Base-by-base conservation (phyloP, 2,888 invertebrate species). In the Agapostemon virescens region DNA sequence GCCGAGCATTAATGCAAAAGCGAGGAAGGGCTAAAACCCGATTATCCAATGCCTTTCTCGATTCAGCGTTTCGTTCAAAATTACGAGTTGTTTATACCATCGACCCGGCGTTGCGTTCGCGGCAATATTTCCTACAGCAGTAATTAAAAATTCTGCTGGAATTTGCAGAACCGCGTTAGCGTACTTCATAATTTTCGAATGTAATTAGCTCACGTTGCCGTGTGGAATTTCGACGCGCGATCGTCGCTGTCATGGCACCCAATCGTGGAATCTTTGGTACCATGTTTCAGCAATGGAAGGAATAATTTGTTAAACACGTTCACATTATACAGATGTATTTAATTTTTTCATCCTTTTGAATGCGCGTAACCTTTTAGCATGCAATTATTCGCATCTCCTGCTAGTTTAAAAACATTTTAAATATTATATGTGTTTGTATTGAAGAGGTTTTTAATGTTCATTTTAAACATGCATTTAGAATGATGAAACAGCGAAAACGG, bases 181-280 rank as follows among this genome's bases (percentile, higher is more conserved):
- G 52, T 69, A 72, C 66, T 79, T 70, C 75, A 52, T 75, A 79
- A 75, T 75, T 79, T 36, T 52, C 30, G 9, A 40, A 58, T 66
- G 69, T 66, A 82, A 82, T 82, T 73, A 76, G 69, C 58, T 26
- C 7, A 6, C 38, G 58, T 17, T 30, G n/a, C 55, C 23, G 63
- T 30, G 63, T 23, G 36, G 71, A 74, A 74, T 68, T 76, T 30
- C 58, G 42, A 26, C 66, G 42, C 36, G 33, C 52, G 67, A 71
- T 26, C 55, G 55, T 26, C 55, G 55, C 55, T 6, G 26, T 55
- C 26, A 23, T 5, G 15, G 55, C 26, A 0, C 3, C 49, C n/a
- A 49, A 49, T 49, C 11, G 11, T n/a, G 49, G 49, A 49, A 7
- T 11, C n/a, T 49, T 49, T 49, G n/a, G n/a, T 49, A n/a, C n/a